phyloP scores from a whole-genome alignment of 2,113 vertebrate species.

The Oryzias woworae region DNA sequence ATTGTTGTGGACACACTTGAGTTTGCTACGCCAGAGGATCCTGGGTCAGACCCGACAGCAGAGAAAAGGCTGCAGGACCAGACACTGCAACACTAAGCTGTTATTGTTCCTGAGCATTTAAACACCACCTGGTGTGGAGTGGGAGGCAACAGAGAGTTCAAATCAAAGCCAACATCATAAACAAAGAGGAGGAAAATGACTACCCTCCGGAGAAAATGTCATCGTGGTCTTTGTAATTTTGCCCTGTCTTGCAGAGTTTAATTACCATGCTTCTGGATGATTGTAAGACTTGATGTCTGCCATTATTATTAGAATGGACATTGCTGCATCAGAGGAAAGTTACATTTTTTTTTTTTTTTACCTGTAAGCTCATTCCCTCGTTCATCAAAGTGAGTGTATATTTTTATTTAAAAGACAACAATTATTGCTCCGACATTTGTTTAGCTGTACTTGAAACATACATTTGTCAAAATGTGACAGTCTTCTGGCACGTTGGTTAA shows the following conservation, averaged over 20 bases:
- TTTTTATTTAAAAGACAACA: constrained; percentile 24
- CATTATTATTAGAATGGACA: constrained; percentile 54
- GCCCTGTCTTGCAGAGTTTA: constrained; percentile 61
- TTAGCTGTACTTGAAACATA: constrained; percentile 45
- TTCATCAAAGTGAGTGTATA: constrained; percentile 43
- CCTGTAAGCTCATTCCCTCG: constrained; percentile 22
- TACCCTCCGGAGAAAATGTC: constrained; percentile 63
- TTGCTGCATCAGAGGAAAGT: constrained; percentile 33
- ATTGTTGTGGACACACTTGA: constrained; percentile 32
- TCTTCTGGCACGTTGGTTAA: constrained; percentile 23
- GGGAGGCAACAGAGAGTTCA: constrained; percentile 55
- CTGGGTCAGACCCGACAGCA: constrained; percentile 52
- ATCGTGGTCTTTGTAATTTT: constrained; percentile 71
- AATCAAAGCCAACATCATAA: constrained; percentile 70
- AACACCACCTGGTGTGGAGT: constrained; percentile 67
- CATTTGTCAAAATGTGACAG: constrained; percentile 42
- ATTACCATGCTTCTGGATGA: constrained; percentile 55
- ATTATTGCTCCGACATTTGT: constrained; percentile 25
- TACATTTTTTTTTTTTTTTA: constrained; percentile 6
- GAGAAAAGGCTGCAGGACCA: constrained; percentile 53
- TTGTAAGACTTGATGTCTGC: constrained; percentile 50
- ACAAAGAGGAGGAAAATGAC: constrained; percentile 74
- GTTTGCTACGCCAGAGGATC: constrained; percentile 26
- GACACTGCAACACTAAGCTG: constrained; percentile 71
- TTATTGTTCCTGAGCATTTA: constrained; percentile 77